A percentile compares a stretch with the other conserved stretches of the same genome.
phyloP scores from a whole-genome alignment of 1,140 invertebrate species.

The Drosophila kikkawai region DNA sequence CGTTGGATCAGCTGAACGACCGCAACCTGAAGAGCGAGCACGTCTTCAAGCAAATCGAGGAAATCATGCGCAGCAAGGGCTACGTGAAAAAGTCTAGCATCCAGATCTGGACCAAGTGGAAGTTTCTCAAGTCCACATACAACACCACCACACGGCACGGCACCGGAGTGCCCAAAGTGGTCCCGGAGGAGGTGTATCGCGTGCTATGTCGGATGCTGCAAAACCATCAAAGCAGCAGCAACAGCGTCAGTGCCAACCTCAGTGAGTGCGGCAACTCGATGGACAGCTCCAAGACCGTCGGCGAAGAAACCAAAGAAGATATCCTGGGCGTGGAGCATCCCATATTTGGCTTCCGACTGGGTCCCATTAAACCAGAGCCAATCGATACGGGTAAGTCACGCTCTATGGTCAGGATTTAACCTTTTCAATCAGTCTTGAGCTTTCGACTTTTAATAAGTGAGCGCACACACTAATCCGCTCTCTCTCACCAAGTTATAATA shows the following conservation, averaged over 20 bases:
- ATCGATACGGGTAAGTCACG: constrained; percentile 59
- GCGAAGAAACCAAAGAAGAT: constrained; percentile 52
- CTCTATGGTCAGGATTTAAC: background rate
- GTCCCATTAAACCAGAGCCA: constrained; percentile 71
- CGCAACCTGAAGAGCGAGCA: constrained; percentile 76
- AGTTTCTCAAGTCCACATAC: constrained; percentile 82
- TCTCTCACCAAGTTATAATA: too few species aligned
- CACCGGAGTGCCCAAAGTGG: constrained; percentile 71
- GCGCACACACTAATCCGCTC: too few species aligned
- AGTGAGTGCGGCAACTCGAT: constrained; percentile 67
- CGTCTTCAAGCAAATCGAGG: constrained; percentile 73
- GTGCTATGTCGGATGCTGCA: constrained; percentile 68
- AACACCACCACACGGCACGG: constrained; percentile 75
- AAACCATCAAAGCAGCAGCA: constrained; percentile 24
- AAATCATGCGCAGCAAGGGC: constrained; percentile 72
- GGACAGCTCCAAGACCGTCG: constrained; percentile 48
- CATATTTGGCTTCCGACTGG: constrained; percentile 79
- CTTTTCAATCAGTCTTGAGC: background rate
- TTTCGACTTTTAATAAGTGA: too few species aligned
- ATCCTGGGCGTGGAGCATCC: constrained; percentile 75
- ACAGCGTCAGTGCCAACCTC: constrained; percentile 25
- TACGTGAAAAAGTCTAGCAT: constrained; percentile 76
- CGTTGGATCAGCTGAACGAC: constrained; percentile 72
- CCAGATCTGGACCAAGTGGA: constrained; percentile 84
- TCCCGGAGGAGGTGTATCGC: constrained; percentile 74